Conservation (phyloP, 2,888 invertebrate genomes). For the Euplagia quadripunctaria region DNA sequence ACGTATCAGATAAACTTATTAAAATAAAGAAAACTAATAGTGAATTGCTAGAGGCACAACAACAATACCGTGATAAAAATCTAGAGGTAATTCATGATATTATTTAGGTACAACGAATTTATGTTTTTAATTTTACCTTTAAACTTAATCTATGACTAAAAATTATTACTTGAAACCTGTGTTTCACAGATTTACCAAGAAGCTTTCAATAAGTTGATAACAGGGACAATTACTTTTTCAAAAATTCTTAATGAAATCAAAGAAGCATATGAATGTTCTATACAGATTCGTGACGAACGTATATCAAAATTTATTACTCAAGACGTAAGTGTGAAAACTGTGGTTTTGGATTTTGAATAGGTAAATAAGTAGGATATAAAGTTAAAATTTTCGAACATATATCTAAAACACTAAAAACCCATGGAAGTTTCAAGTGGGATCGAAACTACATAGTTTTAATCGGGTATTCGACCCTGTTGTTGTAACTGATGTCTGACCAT, state of each 20-base stretch:
- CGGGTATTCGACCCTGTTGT: no score
- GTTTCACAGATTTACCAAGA: conserved; percentile 74
- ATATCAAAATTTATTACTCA: conserved; percentile 74
- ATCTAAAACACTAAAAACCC: no score
- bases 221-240: conserved; percentile 71
- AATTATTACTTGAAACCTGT: background rate
- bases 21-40: conserved; percentile 60
- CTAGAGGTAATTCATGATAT: conserved; percentile 60
- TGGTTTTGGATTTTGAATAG: background rate
- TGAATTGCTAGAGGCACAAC: conserved; percentile 69
- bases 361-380: background rate
- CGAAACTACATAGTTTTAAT: no score
- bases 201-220: conserved; percentile 71
- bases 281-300: conserved; percentile 73
- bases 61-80: conserved; percentile 69
- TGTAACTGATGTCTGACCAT: no score
- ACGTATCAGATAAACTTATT: conserved; percentile 62
- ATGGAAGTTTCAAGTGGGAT: no score
- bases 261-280: conserved; percentile 75
- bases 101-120: background rate
- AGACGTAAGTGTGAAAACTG: conserved; percentile 70
- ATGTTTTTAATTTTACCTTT: background rate
- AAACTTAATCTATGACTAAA: background rate
- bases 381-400: no score
- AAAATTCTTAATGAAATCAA: conserved; percentile 72